Evolutionary conservation across 2,113 vertebrate species (phyloP).

Genomic region (Oncorhynchus nerka): DNA sequence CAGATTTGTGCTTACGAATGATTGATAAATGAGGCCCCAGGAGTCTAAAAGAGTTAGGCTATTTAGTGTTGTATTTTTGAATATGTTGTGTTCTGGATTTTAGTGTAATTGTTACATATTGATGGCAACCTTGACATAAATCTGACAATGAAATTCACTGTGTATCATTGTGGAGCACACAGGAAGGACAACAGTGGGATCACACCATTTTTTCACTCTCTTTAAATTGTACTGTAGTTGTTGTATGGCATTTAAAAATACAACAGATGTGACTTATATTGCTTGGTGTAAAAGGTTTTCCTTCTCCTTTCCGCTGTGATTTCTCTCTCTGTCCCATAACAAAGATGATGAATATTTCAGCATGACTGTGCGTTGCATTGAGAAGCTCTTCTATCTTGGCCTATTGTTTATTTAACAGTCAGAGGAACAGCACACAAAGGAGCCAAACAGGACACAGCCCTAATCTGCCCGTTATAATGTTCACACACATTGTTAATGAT

Average conservation of each 20-base stretch:
- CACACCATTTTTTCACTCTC: no score
- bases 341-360: constrained; percentile 75
- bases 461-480: no score
- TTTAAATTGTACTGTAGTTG: neutral
- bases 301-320: constrained; percentile 7
- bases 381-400: constrained; percentile 39
- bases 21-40: no score
- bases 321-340: constrained; percentile 40
- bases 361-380: neutral
- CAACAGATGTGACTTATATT: neutral
- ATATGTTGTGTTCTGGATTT: no score
- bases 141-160: neutral
- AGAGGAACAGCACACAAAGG: constrained; percentile 53
- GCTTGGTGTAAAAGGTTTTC: neutral
- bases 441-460: neutral
- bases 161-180: neutral
- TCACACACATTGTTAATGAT: no score
- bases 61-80: no score
- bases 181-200: no score
- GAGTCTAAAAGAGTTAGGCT: no score
- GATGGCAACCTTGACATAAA: no score
- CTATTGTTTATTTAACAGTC: constrained; percentile 74
- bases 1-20: no score
- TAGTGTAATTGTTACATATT: no score
- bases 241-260: neutral